phyloP scores from a whole-genome alignment of 2,797 vertebrate genomes.

The Sebastes itinus region DNA sequence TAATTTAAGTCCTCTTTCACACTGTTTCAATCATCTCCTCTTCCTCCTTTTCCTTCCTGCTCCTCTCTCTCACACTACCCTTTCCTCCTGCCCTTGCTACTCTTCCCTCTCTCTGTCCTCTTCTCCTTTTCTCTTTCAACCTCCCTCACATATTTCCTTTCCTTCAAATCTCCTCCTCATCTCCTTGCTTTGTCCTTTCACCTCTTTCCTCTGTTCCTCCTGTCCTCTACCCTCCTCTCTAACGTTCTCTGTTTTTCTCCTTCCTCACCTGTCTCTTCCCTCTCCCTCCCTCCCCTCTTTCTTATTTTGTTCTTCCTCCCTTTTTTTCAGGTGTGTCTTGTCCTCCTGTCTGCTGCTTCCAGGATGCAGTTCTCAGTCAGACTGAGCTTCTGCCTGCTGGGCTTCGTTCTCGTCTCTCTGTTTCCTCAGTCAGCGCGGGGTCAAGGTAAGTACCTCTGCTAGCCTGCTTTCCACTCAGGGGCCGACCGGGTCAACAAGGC shows the following conservation, averaged over 20 bases:
- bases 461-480: background rate
- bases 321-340: slow-evolving; percentile 35
- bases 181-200: background rate
- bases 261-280: background rate
- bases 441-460: slow-evolving; percentile 84
- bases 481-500: background rate
- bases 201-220: background rate
- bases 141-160: background rate
- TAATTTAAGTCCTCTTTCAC: background rate
- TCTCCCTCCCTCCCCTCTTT: background rate
- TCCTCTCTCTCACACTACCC: background rate
- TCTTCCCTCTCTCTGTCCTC: background rate
- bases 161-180: background rate
- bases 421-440: slow-evolving; percentile 74
- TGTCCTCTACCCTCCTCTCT: background rate
- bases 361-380: slow-evolving; percentile 72
- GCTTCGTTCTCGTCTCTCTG: slow-evolving; percentile 69
- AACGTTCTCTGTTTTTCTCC: background rate
- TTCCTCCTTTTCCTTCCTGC: background rate
- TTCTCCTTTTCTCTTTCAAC: background rate
- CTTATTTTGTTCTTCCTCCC: background rate
- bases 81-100: background rate
- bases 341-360: slow-evolving; percentile 50
- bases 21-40: background rate
- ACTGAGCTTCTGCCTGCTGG: slow-evolving; percentile 67